phyloP scores from a whole-genome alignment of 2,888 invertebrate genomes.

The Bruchidius siliquastri region DNA sequence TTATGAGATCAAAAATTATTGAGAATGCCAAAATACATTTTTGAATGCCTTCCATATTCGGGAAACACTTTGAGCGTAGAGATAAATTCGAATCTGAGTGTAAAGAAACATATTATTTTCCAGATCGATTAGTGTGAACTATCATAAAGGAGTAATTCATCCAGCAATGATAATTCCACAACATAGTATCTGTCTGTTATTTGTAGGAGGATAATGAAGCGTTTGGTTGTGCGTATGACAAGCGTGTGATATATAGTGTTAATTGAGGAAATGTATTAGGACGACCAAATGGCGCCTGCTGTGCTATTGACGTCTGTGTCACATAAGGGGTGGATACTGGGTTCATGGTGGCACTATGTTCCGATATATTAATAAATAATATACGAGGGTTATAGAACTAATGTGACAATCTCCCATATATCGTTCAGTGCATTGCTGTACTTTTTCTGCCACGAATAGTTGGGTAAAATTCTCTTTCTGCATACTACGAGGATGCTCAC shows the following conservation, averaged over 20 bases:
- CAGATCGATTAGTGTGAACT: too few relatives aligned
- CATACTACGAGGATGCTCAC: too few relatives aligned
- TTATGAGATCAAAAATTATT: too few relatives aligned
- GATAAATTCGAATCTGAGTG: too few relatives aligned
- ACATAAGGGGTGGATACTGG: neutral
- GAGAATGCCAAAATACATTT: too few relatives aligned
- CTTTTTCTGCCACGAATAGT: too few relatives aligned
- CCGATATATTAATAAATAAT: neutral
- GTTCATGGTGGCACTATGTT: neutral
- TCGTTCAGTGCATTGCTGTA: too few relatives aligned
- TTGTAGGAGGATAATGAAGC: neutral
- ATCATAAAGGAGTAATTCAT: neutral
- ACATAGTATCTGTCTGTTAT: neutral
- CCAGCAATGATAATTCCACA: neutral
- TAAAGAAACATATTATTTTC: too few relatives aligned
- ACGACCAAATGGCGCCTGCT: neutral
- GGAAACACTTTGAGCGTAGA: too few relatives aligned
- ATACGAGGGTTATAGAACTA: neutral
- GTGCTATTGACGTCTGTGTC: neutral
- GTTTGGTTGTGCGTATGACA: neutral
- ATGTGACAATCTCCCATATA: too few relatives aligned
- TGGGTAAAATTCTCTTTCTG: too few relatives aligned
- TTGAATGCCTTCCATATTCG: too few relatives aligned
- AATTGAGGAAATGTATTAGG: neutral
- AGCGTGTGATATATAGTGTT: neutral